Evolutionary conservation across 1,140 invertebrate species (phyloP).

Genomic region (Ips typographus): DNA sequence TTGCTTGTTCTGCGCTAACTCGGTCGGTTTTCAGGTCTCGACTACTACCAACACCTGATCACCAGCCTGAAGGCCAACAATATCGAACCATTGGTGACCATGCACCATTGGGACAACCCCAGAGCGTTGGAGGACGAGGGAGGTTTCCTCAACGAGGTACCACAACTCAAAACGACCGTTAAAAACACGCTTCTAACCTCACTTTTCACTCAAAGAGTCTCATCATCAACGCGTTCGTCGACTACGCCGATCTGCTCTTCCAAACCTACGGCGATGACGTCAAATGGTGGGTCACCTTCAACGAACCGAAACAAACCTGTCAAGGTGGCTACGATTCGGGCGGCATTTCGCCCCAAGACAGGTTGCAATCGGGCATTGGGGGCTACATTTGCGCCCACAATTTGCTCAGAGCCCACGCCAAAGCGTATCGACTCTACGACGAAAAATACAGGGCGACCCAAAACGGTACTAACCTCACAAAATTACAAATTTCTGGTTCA

Average conservation of each 20-base stretch:
- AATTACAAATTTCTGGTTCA: no score
- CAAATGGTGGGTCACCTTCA: conserved; percentile 69
- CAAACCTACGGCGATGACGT: conserved; percentile 62
- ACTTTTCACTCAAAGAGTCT: no score
- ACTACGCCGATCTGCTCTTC: conserved; percentile 62
- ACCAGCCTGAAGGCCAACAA: conserved; percentile 56
- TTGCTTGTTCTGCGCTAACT: no score
- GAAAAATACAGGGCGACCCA: conserved; percentile 38
- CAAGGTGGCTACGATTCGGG: conserved; percentile 32
- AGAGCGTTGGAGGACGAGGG: conserved; percentile 59
- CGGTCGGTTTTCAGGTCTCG: conserved; percentile 36
- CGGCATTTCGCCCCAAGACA: conserved; percentile 37
- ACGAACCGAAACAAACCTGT: conserved; percentile 70
- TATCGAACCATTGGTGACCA: conserved; percentile 65
- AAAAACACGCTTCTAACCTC: not conserved
- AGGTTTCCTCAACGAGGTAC: conserved; percentile 17
- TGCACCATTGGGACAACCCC: conserved; percentile 73
- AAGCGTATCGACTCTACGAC: conserved; percentile 43
- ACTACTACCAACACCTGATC: conserved; percentile 61
- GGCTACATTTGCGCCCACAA: conserved; percentile 45
- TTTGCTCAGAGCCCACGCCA: conserved; percentile 42
- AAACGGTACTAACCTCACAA: conserved; percentile 1
- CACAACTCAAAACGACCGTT: no score
- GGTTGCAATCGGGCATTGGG: conserved; percentile 39
- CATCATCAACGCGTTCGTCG: conserved; percentile 60